These are phyloP conservation scores for Clistopyga incitator DNA, from an alignment of 2,888 invertebrate genomes.

Conservation along the genomic window DNA sequence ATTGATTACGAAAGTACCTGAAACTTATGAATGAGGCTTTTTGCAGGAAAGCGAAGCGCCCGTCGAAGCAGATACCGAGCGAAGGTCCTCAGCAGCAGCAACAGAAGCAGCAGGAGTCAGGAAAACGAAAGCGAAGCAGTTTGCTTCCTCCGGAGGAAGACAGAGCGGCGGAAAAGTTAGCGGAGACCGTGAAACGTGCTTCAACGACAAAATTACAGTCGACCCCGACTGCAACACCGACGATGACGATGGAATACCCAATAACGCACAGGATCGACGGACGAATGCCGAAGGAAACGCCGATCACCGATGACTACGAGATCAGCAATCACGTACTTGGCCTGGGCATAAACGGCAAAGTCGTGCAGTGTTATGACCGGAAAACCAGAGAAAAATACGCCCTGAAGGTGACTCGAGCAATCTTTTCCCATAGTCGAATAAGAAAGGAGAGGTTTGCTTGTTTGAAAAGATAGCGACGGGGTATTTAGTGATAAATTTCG, in stretches of 20 bases:
- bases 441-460: background rate
- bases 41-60: constrained; percentile 76
- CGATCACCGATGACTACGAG: constrained; percentile 95
- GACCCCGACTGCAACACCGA: constrained; percentile 10
- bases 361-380: constrained; percentile 96
- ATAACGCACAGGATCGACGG: constrained; percentile 76
- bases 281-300: constrained; percentile 90
- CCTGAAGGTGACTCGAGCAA: constrained; percentile 89
- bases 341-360: constrained; percentile 99
- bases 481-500: constrained; percentile 8
- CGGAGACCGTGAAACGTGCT: constrained; percentile 60
- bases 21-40: constrained; percentile 29
- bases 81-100: constrained; percentile 44
- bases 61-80: constrained; percentile 57
- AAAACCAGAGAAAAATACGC: constrained; percentile 93
- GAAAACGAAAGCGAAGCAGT: constrained; percentile 73
- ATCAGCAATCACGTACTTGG: constrained; percentile 97
- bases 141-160: constrained; percentile 44
- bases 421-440: background rate
- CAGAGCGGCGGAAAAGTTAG: constrained; percentile 55
- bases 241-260: constrained; percentile 75
- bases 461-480: background rate
- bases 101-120: constrained; percentile 59
- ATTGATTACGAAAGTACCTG: background rate
- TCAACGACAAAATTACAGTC: constrained; percentile 34